Percentiles rank a stretch among this genome's conserved stretches.
Conservation (phyloP, 2,113 vertebrate species). For the Taurulus bubalis region DNA sequence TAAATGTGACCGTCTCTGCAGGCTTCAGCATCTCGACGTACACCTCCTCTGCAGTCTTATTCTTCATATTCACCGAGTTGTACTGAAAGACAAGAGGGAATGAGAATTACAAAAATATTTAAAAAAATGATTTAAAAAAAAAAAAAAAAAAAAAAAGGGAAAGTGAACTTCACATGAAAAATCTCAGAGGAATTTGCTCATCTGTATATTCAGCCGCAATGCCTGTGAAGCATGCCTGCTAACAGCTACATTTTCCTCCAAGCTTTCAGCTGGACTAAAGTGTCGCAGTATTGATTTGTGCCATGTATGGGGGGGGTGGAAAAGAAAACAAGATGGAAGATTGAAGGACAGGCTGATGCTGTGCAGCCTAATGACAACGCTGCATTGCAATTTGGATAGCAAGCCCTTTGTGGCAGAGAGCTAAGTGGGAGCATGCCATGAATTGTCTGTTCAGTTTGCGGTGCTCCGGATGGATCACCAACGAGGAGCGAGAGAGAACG, state of each 20-base stretch:
- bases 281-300: conserved; percentile 68
- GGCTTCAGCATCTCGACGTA: conserved; percentile 99
- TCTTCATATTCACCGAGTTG: conserved; percentile 89
- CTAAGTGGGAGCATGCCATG: conserved; percentile 58
- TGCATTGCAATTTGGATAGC: conserved; percentile 45
- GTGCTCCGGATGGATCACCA: conserved; percentile 47
- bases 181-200: conserved; percentile 6
- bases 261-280: conserved; percentile 61
- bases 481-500: conserved; percentile 17
- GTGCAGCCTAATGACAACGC: conserved; percentile 53
- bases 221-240: conserved; percentile 20
- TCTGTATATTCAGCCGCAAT: conserved; percentile 31
- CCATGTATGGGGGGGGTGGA: conserved; percentile 8
- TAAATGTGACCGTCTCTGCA: conserved; percentile 89
- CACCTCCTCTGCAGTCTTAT: conserved; percentile 94
- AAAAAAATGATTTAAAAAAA: too few relatives aligned
- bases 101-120: too few relatives aligned
- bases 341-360: conserved; percentile 50
- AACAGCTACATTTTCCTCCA: conserved; percentile 48
- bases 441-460: conserved; percentile 68
- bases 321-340: conserved; percentile 52
- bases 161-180: conserved; percentile 10
- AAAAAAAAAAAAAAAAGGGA: not conserved
- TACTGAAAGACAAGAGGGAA: conserved; percentile 83
- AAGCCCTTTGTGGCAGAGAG: conserved; percentile 34